Conservation (phyloP, 2,797 vertebrate genomes). For the Acipenser oxyrinchus region DNA sequence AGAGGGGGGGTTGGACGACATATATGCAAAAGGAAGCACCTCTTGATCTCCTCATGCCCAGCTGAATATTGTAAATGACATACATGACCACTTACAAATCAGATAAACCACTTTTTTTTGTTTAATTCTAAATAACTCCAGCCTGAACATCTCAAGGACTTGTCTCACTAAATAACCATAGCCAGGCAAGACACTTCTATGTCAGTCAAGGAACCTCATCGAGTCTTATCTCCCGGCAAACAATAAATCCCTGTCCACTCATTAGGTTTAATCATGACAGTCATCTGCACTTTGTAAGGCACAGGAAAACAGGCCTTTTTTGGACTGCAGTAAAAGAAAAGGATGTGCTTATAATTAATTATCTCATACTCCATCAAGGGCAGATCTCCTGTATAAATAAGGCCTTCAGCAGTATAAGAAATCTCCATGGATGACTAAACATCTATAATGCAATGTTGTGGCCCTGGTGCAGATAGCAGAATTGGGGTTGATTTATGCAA, state of each 20-base stretch:
- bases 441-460: background rate
- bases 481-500: background rate
- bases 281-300: constrained; percentile 61
- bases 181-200: constrained; percentile 5
- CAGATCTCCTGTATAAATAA: constrained; percentile 28
- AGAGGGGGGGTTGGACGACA: constrained; percentile 30
- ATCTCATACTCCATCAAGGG: constrained; percentile 38
- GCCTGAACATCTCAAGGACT: constrained; percentile 10
- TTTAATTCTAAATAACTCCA: constrained; percentile 7
- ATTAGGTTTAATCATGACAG: constrained; percentile 62
- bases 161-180: background rate
- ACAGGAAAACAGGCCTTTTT: constrained; percentile 35
- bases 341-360: constrained; percentile 52
- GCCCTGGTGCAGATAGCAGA: background rate
- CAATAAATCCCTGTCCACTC: constrained; percentile 61
- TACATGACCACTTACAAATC: constrained; percentile 43
- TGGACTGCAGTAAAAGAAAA: constrained; percentile 42
- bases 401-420: constrained; percentile 1
- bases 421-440: constrained; percentile 17
- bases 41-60: constrained; percentile 43
- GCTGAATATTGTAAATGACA: constrained; percentile 16
- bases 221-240: constrained; percentile 59
- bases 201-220: constrained; percentile 46
- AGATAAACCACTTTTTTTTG: constrained; percentile 27
- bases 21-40: constrained; percentile 46